Percentiles rank a stretch among this genome's conserved stretches.
phyloP scores from a whole-genome alignment of 1,140 invertebrate species.

The Chironomus tepperi region DNA sequence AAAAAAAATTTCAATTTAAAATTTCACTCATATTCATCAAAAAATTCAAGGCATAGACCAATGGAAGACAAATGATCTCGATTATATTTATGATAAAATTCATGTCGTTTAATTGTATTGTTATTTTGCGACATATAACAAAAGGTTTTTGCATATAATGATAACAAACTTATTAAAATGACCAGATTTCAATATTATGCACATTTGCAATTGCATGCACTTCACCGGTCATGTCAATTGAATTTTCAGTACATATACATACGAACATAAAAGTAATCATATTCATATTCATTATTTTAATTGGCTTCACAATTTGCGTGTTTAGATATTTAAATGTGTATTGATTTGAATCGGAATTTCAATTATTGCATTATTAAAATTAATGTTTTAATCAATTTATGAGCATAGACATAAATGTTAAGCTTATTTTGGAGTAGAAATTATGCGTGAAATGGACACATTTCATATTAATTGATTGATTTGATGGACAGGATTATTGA shows the following conservation, averaged over 20 bases:
- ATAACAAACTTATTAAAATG: not conserved
- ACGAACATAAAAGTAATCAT: not conserved
- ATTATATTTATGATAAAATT: too few relatives aligned
- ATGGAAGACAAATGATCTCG: too few relatives aligned
- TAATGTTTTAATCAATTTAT: not conserved
- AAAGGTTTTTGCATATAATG: not conserved
- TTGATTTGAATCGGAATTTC: not conserved
- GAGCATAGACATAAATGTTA: too few relatives aligned
- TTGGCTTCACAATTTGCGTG: not conserved
- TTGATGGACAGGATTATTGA: too few relatives aligned
- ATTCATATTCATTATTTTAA: slow-evolving; percentile 2
- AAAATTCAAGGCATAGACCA: too few relatives aligned
- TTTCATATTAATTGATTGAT: too few relatives aligned
- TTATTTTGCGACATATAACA: not conserved
- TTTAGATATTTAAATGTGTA: not conserved
- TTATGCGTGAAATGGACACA: too few relatives aligned
- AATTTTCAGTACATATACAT: too few relatives aligned
- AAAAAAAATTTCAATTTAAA: too few relatives aligned
- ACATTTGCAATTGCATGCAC: not conserved
- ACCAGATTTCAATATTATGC: slow-evolving; percentile 5
- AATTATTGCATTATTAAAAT: slow-evolving; percentile 15
- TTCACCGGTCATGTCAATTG: too few relatives aligned
- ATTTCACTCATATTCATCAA: too few relatives aligned
- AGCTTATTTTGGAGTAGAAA: too few relatives aligned
- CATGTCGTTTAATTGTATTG: not conserved